phyloP scores from a whole-genome alignment of 2,797 vertebrate genomes.

The Alca torda region DNA sequence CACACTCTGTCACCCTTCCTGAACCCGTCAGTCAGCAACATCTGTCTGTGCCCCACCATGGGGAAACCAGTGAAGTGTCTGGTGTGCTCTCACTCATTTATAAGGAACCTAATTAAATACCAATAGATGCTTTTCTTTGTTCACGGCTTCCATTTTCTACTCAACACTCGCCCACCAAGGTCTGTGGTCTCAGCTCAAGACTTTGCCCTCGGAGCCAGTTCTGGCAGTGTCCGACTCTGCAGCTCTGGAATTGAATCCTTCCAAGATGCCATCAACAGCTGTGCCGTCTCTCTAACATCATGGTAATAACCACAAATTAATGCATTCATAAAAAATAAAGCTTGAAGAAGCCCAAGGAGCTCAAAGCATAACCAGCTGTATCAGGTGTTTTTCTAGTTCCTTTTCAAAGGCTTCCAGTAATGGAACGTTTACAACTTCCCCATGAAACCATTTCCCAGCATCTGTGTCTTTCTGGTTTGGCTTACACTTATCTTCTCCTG shows the following conservation, averaged over 20 bases:
- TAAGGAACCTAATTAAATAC: neutral
- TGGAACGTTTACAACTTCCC: neutral
- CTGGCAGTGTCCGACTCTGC: neutral
- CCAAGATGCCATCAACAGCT: neutral
- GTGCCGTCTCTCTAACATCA: neutral
- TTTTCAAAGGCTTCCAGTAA: neutral
- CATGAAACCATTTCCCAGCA: neutral
- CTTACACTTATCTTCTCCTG: neutral
- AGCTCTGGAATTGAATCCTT: neutral
- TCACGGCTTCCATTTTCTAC: neutral
- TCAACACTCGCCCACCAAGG: neutral
- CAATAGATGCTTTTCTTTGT: neutral
- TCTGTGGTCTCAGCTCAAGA: neutral
- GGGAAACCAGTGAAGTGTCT: neutral
- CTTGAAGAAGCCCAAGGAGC: neutral
- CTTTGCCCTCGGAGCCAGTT: neutral
- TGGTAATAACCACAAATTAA: neutral
- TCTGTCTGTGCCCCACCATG: accelerated
- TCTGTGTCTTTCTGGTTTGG: neutral
- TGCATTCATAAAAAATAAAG: neutral
- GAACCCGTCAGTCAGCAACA: neutral
- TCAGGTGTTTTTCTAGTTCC: neutral
- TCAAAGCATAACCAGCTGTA: neutral
- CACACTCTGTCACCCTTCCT: neutral
- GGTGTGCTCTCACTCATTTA: neutral